A percentile compares a stretch with the other conserved stretches of the same genome.
Conservation (phyloP, 2,113 vertebrate genomes). For the Cyanoramphus novaezelandiae region DNA sequence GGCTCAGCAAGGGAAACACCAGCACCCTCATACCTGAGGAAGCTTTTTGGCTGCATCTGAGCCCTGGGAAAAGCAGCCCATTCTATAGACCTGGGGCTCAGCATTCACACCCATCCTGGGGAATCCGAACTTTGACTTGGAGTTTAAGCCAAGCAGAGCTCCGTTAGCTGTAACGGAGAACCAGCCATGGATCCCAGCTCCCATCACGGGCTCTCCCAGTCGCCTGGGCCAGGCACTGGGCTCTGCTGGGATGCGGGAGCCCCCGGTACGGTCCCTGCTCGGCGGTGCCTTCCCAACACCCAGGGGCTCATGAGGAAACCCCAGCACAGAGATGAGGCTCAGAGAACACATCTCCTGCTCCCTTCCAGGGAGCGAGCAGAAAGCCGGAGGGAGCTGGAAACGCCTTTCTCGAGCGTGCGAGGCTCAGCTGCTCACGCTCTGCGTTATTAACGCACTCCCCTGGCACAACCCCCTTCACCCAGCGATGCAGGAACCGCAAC, state of each 20-base stretch:
- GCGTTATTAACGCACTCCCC: neutral
- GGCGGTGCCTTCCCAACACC: fast-evolving
- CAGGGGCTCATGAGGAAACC: neutral
- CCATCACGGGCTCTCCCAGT: neutral
- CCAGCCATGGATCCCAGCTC: neutral
- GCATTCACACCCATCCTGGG: neutral
- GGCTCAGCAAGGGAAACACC: neutral
- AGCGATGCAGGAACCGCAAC: neutral
- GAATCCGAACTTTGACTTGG: neutral
- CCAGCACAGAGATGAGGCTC: neutral
- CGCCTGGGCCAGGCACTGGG: neutral
- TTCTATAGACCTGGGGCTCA: neutral
- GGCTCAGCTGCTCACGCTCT: neutral
- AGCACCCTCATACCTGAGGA: neutral
- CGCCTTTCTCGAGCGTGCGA: fast-evolving
- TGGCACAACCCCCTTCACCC: neutral
- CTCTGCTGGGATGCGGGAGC: neutral
- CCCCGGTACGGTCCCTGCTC: neutral
- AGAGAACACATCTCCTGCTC: neutral
- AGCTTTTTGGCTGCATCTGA: neutral
- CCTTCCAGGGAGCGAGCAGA: neutral
- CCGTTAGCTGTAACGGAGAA: neutral
- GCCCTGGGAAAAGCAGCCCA: neutral
- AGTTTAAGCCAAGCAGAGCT: neutral
- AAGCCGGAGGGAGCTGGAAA: neutral